Evolutionary conservation across 2,797 vertebrate genomes (phyloP), one percentile per base, ranked within the genome.

Genomic region (Psittacula echo): DNA sequence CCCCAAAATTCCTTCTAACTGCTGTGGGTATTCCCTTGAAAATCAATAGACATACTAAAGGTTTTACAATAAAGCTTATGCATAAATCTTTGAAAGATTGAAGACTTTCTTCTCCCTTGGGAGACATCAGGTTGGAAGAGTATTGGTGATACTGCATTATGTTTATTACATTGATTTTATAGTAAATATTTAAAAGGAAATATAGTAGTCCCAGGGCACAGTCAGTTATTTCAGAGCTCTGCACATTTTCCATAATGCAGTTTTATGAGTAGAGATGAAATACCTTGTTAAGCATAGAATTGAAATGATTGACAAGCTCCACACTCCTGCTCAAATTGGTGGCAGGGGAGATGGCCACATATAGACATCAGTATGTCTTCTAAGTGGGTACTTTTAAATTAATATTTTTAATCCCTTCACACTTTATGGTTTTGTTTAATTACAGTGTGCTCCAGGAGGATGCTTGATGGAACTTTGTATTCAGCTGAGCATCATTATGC

Each of bases 401-500:
- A 75, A 73, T 78, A 83, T 11, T 62, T 27, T 78, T 62, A 61
- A 20, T 61, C 19, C 32, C 29, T 90, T 95, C 51, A 67, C 11
- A 17, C 60, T 85, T 18, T 77, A 12, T 54, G 64, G 47, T 88
- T 85, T 92, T 70, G 30, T 85, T 71, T 24, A 72, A 79, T 87
- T 81, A 29, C 97, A 99, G 99, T 99, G 99, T 91, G 99, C 99
- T 90, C 99, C 99, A 6, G 99, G 99, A 74, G 99, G 99, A 95
- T 99, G 99, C 97, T 98, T 99, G 94, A 99, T 99, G 90, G 99
- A 99, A 96, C 98, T 99, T 64, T 99, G 99, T 95, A 99, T 99
- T 96, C 99, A 99, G 96, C 98, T 99, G 81, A 99, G 99, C 97
- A 99, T 99, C 98, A 99, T 99, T 94, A 99, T 99, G 99, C 97